Evolutionary conservation across 2,797 vertebrate genomes (phyloP), one percentile per base, ranked within the genome.

Genomic region (Astyanax mexicanus): DNA sequence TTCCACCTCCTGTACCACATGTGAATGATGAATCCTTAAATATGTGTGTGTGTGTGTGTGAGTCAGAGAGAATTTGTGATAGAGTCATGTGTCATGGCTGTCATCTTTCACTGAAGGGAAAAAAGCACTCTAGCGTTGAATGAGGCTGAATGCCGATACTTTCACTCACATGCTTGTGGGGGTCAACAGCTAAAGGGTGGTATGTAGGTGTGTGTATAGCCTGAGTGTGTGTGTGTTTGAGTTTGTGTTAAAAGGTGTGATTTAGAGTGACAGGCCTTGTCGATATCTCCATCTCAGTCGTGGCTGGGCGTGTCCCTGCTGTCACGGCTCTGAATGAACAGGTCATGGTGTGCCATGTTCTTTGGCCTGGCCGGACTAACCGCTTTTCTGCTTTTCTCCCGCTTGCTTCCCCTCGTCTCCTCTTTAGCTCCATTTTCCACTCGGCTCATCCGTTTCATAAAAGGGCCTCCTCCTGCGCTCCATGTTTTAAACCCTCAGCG

Each of bases 211-310:
- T 71, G 57, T 40, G 21, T 21, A 23, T n/a, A n/a, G n/a, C n/a
- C n/a, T n/a, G n/a, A n/a, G 40, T 49, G 29, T 47, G 38, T 65
- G 54, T 74, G 62, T 42, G 21, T 42, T 60, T 76, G 42, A 71
- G 19, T 70, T 19, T 64, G 57, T 21, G 10, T 70, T 17, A 58
- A n/a, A 29, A 37, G 75, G 32, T 61, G 45, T 54, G 32, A 62
- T 79, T 66, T 69, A 64, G 79, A 84, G 40, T 84, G 83, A 84
- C 83, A 72, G 77, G 67, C 72, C 71, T 69, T 67, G 74, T 81
- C 64, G 58, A 83, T 69, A 21, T 83, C 83, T 85, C 83, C 81
- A 85, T 83, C 74, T 66, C 55, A 32, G 66, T 78, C 77, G 68
- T 61, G 60, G 57, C 57, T 62, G 77, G 74, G 74, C 13, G 74